These are phyloP conservation scores for Xanthostigma xanthostigma DNA, from an alignment of 2,888 invertebrate species.

Conservation along the genomic window DNA sequence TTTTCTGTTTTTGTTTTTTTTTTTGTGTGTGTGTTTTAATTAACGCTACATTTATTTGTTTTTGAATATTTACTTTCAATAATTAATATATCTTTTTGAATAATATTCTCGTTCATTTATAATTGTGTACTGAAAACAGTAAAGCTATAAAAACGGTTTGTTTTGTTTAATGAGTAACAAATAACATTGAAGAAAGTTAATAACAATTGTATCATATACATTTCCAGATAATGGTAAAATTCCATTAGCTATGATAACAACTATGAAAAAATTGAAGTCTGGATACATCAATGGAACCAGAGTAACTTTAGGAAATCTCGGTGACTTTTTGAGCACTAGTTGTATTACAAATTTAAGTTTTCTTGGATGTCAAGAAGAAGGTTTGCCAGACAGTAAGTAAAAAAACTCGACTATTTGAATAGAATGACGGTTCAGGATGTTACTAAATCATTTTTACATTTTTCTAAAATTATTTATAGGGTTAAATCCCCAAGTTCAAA, in stretches of 20 bases:
- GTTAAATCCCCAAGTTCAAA: slow-evolving; percentile 67
- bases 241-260: slow-evolving; percentile 88
- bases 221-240: slow-evolving; percentile 76
- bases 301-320: slow-evolving; percentile 86
- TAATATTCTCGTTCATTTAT: slow-evolving; percentile 4
- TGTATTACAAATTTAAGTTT: slow-evolving; percentile 96
- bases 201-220: slow-evolving; percentile 3
- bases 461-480: slow-evolving; percentile 31
- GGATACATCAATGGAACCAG: slow-evolving; percentile 98
- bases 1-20: no score
- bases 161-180: not conserved
- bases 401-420: not conserved
- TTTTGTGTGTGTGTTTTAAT: no score
- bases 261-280: slow-evolving; percentile 94
- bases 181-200: no score
- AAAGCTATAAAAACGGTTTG: not conserved
- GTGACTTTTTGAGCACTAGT: slow-evolving; percentile 92
- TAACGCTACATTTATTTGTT: no score
- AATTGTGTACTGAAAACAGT: slow-evolving; percentile 5
- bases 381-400: slow-evolving; percentile 67
- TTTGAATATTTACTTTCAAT: no score
- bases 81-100: no score
- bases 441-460: not conserved
- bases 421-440: not conserved
- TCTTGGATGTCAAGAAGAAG: slow-evolving; percentile 83